These are phyloP conservation scores for Brenthis ino DNA, from an alignment of 2,888 invertebrate species.

Conservation along the genomic window DNA sequence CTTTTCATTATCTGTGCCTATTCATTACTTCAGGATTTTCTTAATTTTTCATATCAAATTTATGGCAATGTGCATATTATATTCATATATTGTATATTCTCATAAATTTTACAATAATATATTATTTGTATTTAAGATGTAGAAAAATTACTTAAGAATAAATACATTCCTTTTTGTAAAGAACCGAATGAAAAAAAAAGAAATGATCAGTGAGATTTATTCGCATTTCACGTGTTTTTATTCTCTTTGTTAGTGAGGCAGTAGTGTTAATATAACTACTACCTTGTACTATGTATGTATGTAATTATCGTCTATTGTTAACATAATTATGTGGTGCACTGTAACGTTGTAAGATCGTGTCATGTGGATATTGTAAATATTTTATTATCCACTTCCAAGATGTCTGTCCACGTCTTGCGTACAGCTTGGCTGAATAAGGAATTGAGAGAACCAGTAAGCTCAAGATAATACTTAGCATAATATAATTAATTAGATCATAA, in stretches of 20 bases:
- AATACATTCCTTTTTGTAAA: constrained; percentile 23
- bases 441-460: constrained; percentile 78
- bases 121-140: constrained; percentile 20
- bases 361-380: constrained; percentile 56
- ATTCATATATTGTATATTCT: constrained; percentile 4
- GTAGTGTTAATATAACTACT: constrained; percentile 21
- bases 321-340: constrained; percentile 31
- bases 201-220: constrained; percentile 4
- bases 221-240: constrained; percentile 16
- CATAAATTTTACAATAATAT: constrained; percentile 8
- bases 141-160: constrained; percentile 19
- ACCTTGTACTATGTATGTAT: constrained; percentile 26
- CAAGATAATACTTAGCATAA: constrained; percentile 64
- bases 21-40: constrained; percentile 22
- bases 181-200: constrained; percentile 25
- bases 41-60: neutral
- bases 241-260: constrained; percentile 21
- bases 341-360: constrained; percentile 24
- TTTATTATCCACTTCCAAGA: constrained; percentile 51
- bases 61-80: no score
- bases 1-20: constrained; percentile 32
- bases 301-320: constrained; percentile 33
- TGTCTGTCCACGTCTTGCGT: constrained; percentile 51
- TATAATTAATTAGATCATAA: constrained; percentile 50
- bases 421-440: constrained; percentile 75